phyloP scores from a whole-genome alignment of 2,113 vertebrate genomes.

The Chinchilla lanigera region DNA sequence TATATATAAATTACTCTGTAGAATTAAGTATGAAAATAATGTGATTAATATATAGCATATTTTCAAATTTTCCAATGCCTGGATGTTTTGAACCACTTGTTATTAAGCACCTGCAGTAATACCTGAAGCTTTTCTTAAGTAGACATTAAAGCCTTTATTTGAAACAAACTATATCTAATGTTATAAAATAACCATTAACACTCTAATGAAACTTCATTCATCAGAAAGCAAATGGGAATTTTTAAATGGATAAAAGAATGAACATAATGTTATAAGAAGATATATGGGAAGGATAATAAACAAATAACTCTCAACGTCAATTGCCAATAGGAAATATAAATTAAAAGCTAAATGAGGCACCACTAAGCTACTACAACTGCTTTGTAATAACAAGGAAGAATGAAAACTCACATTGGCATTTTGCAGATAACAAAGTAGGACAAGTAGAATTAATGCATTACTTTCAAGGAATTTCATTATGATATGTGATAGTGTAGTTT shows the following conservation, averaged over 20 bases:
- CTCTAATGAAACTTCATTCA: not conserved
- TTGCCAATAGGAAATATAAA: not conserved
- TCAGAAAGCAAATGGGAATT: not conserved
- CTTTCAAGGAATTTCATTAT: not conserved
- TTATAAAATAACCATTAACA: not conserved
- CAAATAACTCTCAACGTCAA: not conserved
- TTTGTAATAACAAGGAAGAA: not conserved
- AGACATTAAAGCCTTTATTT: not conserved
- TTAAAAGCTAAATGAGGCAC: not conserved
- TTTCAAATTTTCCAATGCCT: not conserved
- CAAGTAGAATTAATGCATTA: not conserved
- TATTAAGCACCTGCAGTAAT: not conserved
- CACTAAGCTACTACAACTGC: not conserved
- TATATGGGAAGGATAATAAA: not conserved
- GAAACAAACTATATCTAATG: not conserved
- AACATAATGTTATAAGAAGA: not conserved
- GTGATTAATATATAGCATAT: not conserved
- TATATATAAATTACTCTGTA: not conserved
- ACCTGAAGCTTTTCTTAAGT: not conserved
- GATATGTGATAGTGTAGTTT: not conserved
- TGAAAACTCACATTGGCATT: not conserved
- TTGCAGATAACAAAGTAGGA: not conserved
- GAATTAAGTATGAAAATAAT: not conserved
- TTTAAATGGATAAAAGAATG: not conserved
- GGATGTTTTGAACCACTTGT: not conserved